Conservation (phyloP, 2,888 invertebrate genomes). For the Drosophila picticornis region DNA sequence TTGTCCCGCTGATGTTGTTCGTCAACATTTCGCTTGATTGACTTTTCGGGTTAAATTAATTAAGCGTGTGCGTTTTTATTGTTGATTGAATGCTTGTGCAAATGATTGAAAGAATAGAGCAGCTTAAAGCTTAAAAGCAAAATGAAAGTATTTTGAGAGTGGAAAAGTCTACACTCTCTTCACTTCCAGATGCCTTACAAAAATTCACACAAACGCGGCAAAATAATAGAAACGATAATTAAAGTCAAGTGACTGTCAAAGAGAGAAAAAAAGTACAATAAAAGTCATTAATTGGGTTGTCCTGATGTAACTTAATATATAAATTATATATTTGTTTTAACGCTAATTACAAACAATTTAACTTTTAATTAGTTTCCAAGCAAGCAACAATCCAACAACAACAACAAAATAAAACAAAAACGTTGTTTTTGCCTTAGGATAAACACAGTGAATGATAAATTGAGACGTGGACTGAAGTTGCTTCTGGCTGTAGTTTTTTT, state of each 20-base stretch:
- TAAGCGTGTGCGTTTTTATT: constrained; percentile 77
- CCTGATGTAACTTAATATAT: neutral
- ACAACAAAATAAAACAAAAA: constrained; percentile 25
- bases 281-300: neutral
- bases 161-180: neutral
- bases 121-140: neutral
- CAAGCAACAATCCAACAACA: constrained; percentile 35
- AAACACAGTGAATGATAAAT: constrained; percentile 16
- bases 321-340: constrained; percentile 60
- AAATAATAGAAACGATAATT: neutral
- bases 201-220: too few species aligned
- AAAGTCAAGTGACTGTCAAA: neutral
- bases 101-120: constrained; percentile 15
- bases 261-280: neutral
- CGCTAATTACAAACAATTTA: constrained; percentile 78
- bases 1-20: constrained; percentile 52
- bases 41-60: constrained; percentile 79
- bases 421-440: constrained; percentile 14
- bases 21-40: constrained; percentile 72
- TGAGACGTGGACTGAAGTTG: constrained; percentile 27
- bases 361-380: constrained; percentile 77
- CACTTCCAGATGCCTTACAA: neutral
- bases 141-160: neutral
- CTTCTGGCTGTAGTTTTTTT: constrained; percentile 8
- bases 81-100: constrained; percentile 65